A percentile compares a stretch with the other conserved stretches of the same genome.
phyloP scores from a whole-genome alignment of 2,113 vertebrate species.

The Notiomystis cincta region DNA sequence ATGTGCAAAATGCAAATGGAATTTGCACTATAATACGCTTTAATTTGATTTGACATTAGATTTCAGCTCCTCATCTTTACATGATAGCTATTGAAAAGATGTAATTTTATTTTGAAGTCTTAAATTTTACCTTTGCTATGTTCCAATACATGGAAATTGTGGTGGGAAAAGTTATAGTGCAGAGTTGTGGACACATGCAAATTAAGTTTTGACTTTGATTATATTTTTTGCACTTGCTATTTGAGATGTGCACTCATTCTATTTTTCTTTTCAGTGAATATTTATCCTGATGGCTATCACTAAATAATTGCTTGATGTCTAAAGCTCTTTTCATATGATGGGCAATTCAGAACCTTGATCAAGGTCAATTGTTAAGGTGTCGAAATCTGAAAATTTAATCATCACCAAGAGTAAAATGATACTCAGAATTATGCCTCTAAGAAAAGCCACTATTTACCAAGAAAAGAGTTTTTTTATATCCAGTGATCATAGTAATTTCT shows the following conservation, averaged over 20 bases:
- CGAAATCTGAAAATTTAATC: slow-evolving; percentile 67
- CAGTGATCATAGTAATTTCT: slow-evolving; percentile 69
- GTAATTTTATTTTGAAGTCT: slow-evolving; percentile 68
- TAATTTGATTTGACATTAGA: slow-evolving; percentile 60
- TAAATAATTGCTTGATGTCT: slow-evolving; percentile 73
- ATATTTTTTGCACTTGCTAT: slow-evolving; percentile 43
- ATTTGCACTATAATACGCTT: slow-evolving; percentile 27
- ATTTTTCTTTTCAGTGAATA: slow-evolving; percentile 37
- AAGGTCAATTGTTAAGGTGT: slow-evolving; percentile 70
- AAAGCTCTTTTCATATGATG: slow-evolving; percentile 35
- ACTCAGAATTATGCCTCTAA: slow-evolving; percentile 61
- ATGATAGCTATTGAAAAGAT: slow-evolving; percentile 62
- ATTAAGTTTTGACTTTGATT: slow-evolving; percentile 77
- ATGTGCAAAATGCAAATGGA: slow-evolving; percentile 12
- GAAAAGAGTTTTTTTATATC: slow-evolving; percentile 48
- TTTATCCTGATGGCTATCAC: slow-evolving; percentile 64
- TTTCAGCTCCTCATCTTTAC: slow-evolving; percentile 44
- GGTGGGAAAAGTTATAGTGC: slow-evolving; percentile 47
- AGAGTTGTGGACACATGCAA: slow-evolving; percentile 69
- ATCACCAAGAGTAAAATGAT: slow-evolving; percentile 43
- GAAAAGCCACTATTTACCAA: slow-evolving; percentile 48
- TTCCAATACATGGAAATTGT: slow-evolving; percentile 57
- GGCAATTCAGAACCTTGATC: slow-evolving; percentile 65
- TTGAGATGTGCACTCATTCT: slow-evolving; percentile 40
- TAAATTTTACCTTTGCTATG: slow-evolving; percentile 66